phyloP scores from a whole-genome alignment of 2,113 vertebrate genomes.

The Prolemur simus region DNA sequence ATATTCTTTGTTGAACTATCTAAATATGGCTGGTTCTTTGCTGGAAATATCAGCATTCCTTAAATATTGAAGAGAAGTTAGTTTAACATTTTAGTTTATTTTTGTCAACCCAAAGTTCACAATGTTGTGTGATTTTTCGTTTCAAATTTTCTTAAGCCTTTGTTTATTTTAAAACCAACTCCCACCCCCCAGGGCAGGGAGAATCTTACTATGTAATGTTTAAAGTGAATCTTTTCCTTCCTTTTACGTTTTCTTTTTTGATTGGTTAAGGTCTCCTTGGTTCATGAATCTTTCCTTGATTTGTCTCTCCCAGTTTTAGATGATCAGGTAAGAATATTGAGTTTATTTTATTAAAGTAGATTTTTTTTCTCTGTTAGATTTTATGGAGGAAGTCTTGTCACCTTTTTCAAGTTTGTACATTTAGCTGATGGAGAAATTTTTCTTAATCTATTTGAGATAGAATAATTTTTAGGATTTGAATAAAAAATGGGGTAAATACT shows the following conservation, averaged over 20 bases:
- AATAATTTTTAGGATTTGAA: constrained; percentile 37
- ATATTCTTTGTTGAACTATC: not conserved
- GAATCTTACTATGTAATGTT: not conserved
- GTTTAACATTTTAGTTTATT: not conserved
- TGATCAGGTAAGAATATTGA: constrained; percentile 88
- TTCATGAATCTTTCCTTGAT: constrained; percentile 97
- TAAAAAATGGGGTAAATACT: not conserved
- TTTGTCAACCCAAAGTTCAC: not conserved
- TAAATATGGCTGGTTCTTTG: not conserved
- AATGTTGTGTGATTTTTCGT: not conserved
- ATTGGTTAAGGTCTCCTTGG: constrained; percentile 91
- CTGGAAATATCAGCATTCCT: not conserved
- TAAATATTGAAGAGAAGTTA: not conserved
- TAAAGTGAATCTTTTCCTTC: constrained; percentile 30
- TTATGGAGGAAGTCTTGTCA: not conserved
- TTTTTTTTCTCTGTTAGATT: not conserved
- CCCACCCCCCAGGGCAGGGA: not conserved
- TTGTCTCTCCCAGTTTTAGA: constrained; percentile 96
- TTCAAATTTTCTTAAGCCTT: constrained; percentile 17
- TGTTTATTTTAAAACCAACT: constrained; percentile 14
- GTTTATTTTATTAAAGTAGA: constrained; percentile 44
- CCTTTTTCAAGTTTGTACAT: not conserved
- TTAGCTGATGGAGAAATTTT: not conserved
- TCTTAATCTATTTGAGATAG: not conserved
- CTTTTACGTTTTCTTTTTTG: constrained; percentile 58